Percentiles rank a stretch among this genome's conserved stretches.
phyloP scores from a whole-genome alignment of 1,140 invertebrate species.

The Drosophila lini region DNA sequence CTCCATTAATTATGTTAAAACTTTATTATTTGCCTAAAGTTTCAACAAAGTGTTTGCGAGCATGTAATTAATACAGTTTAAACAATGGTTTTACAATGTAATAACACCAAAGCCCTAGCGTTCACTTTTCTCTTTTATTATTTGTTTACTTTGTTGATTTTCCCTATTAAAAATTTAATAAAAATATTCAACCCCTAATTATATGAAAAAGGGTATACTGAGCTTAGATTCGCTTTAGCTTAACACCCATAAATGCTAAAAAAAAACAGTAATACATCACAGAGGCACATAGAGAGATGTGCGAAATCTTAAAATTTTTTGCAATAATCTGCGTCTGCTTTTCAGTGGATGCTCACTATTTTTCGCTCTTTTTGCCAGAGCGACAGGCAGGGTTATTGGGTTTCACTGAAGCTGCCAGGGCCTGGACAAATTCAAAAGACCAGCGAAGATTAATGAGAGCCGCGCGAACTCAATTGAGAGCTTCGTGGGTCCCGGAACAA shows the following conservation, averaged over 20 bases:
- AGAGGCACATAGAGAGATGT: constrained; percentile 13
- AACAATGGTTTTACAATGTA: constrained; percentile 1
- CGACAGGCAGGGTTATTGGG: neutral
- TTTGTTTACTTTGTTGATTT: neutral
- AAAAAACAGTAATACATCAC: constrained; percentile 5
- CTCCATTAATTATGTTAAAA: neutral
- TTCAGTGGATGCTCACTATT: too few species aligned
- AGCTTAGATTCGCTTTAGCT: neutral
- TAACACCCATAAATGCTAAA: constrained; percentile 9
- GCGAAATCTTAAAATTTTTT: constrained; percentile 19
- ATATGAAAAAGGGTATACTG: neutral
- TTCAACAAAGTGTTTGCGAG: neutral
- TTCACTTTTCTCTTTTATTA: too few species aligned
- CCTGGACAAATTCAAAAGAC: constrained; percentile 1
- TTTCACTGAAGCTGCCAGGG: constrained; percentile 25
- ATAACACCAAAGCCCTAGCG: neutral
- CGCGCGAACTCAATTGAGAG: constrained; percentile 13
- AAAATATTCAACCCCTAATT: too few species aligned
- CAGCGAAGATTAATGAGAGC: constrained; percentile 36
- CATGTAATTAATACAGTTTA: constrained; percentile 2
- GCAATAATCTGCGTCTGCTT: neutral
- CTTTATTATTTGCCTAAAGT: neutral
- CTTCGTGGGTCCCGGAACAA: neutral
- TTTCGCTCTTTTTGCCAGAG: neutral
- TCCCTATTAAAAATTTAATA: too few species aligned